Conservation (phyloP, 92 coral and sea anemone species). For the Muricea muricata region DNA sequence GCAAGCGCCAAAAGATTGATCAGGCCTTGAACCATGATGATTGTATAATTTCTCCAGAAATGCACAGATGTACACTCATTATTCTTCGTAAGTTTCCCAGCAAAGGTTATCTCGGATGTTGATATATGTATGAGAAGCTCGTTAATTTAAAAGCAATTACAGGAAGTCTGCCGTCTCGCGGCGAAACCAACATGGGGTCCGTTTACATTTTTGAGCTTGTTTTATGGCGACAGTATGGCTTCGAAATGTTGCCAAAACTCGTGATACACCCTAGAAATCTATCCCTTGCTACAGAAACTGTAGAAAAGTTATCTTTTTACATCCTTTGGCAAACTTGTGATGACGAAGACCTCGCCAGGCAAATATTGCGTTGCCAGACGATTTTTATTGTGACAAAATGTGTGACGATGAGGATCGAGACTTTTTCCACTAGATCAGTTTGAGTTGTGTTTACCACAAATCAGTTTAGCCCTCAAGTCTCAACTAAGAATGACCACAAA, state of each 20-base stretch:
- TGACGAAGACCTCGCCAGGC: too few species aligned
- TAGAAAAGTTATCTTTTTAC: too few species aligned
- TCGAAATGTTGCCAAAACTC: neutral
- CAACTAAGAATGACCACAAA: too few species aligned
- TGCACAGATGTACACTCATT: neutral
- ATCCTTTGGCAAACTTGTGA: too few species aligned
- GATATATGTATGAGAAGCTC: neutral
- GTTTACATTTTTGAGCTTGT: neutral
- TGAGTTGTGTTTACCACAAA: too few species aligned
- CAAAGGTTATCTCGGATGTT: neutral
- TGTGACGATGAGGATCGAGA: too few species aligned
- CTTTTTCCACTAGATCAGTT: too few species aligned
- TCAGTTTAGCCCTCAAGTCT: too few species aligned
- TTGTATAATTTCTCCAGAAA: neutral
- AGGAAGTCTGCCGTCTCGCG: neutral
- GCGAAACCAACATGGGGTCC: neutral
- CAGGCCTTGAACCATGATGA: neutral
- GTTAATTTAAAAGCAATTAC: neutral
- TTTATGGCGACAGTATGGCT: neutral
- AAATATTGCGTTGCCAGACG: too few species aligned
- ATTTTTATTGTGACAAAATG: too few species aligned
- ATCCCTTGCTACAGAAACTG: too few species aligned
- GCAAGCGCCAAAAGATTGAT: neutral
- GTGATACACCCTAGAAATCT: too few species aligned
- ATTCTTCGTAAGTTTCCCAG: neutral